These are phyloP conservation scores for Ictalurus punctatus DNA, from an alignment of 2,113 vertebrate genomes.

Conservation along the genomic window DNA sequence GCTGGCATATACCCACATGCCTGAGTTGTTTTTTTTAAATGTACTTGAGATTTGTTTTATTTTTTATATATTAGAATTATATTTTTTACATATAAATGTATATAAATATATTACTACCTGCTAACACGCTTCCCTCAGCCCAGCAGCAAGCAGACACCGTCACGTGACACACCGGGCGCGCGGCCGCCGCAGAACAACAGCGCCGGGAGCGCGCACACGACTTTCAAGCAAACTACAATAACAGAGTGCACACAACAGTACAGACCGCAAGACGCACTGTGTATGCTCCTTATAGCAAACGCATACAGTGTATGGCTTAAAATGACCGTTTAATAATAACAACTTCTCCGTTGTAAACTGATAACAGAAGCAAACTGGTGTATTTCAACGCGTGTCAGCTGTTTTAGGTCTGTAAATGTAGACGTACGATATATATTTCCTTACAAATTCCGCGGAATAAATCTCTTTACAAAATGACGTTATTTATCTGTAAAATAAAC, in stretches of 20 bases:
- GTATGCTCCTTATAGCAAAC: background rate
- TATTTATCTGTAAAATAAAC: background rate
- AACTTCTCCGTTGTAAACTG: background rate
- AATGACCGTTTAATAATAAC: background rate
- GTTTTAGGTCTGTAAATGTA: background rate
- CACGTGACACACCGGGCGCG: constrained; percentile 71
- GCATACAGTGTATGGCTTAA: background rate
- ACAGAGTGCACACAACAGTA: background rate
- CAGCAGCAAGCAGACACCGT: constrained; percentile 70
- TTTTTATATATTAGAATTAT: constrained; percentile 38
- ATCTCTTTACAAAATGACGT: background rate
- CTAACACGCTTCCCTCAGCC: constrained; percentile 75
- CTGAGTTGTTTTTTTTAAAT: background rate
- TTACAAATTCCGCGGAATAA: background rate
- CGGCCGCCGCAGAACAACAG: constrained; percentile 58
- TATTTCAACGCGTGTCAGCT: background rate
- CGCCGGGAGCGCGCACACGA: constrained; percentile 19
- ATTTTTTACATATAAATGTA: constrained; percentile 1
- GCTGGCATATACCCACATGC: background rate
- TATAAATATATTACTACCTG: constrained; percentile 69
- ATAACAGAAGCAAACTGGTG: background rate
- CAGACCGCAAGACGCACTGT: background rate
- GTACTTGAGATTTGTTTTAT: constrained; percentile 13
- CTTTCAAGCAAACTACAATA: background rate
- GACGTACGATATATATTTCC: background rate